A percentile compares a stretch with the other conserved stretches of the same genome.
Conservation (phyloP, 2,797 vertebrate genomes). For the Tiaroga cobitis region DNA sequence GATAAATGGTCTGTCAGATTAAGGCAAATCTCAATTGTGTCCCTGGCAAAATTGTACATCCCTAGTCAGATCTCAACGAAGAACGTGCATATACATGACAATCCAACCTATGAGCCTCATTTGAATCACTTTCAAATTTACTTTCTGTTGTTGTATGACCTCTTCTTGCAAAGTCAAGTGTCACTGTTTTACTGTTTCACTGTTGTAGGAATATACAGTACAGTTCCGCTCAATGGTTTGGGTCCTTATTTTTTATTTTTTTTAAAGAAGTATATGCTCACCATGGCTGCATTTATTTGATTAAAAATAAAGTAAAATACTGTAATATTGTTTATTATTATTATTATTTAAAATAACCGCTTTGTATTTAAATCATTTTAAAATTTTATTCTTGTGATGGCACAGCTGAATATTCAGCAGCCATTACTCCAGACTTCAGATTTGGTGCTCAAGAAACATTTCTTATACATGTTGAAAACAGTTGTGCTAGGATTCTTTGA, state of each 20-base stretch:
- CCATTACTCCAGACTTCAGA: background rate
- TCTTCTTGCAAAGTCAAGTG: background rate
- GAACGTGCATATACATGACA: background rate
- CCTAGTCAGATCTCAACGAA: background rate
- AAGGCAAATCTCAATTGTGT: slow-evolving; percentile 40
- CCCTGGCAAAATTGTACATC: slow-evolving; percentile 34
- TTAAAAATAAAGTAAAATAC: background rate
- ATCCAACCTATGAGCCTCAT: background rate
- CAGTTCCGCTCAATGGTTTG: background rate
- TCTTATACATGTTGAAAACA: background rate
- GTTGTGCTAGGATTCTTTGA: background rate
- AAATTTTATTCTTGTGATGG: background rate
- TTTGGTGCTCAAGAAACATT: background rate
- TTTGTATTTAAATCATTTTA: background rate
- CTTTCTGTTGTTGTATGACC: background rate
- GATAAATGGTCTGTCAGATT: slow-evolving; percentile 44
- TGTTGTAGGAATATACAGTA: background rate
- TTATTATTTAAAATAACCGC: background rate
- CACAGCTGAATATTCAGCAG: background rate
- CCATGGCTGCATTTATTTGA: background rate
- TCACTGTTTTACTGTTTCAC: background rate
- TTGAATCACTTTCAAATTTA: background rate
- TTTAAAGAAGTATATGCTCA: background rate
- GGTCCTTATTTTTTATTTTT: background rate
- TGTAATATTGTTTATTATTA: background rate